Percentiles rank a stretch among this genome's conserved stretches.
phyloP scores from a whole-genome alignment of 1,140 invertebrate genomes.

The Drepana arcuata region DNA sequence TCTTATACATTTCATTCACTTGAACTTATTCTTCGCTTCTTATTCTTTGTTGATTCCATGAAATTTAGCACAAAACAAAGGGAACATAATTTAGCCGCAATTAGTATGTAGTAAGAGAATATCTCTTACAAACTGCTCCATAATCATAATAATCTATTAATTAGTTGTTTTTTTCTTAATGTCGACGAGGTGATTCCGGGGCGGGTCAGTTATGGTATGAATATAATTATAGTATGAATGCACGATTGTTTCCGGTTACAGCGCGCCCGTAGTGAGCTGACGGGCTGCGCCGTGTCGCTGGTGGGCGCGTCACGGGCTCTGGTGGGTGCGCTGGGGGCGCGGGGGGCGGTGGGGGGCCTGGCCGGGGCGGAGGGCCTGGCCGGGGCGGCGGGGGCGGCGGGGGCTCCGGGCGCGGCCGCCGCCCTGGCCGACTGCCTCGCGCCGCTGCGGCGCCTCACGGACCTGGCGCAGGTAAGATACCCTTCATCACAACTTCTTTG shows the following conservation, averaged over 20 bases:
- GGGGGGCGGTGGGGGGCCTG: slow-evolving; percentile 70
- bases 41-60: too few species aligned
- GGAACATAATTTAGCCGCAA: too few species aligned
- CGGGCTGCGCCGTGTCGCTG: slow-evolving; percentile 83
- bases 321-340: slow-evolving; percentile 83
- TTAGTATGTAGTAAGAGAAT: too few species aligned
- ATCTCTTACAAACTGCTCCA: too few species aligned
- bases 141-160: too few species aligned
- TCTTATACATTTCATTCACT: too few species aligned
- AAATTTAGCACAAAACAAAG: too few species aligned
- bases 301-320: slow-evolving; percentile 88
- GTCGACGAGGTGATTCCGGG: too few species aligned
- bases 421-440: slow-evolving; percentile 81
- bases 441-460: slow-evolving; percentile 77
- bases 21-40: too few species aligned
- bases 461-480: slow-evolving; percentile 76
- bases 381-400: slow-evolving; percentile 84
- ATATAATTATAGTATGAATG: too few species aligned
- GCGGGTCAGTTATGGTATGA: too few species aligned
- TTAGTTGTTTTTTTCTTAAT: too few species aligned
- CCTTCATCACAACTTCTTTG: neutral
- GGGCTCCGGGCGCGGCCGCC: slow-evolving; percentile 70
- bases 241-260: slow-evolving; percentile 43
- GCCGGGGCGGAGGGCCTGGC: slow-evolving; percentile 81
- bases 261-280: slow-evolving; percentile 83